phyloP scores from a whole-genome alignment of 2,113 vertebrate species.

The Bolborhynchus lineola region DNA sequence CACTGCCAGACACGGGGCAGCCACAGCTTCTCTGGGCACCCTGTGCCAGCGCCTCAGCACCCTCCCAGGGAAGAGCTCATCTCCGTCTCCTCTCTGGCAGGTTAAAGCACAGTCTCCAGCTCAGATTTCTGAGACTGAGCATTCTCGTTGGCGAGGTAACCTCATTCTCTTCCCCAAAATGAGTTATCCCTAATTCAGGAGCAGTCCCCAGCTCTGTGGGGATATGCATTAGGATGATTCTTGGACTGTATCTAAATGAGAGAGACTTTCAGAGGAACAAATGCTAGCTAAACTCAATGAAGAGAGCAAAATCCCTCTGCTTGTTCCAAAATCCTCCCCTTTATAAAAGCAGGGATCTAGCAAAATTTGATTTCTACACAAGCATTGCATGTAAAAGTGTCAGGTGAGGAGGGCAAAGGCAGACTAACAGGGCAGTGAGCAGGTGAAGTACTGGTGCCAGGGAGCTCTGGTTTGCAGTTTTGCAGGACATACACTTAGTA shows the following conservation, averaged over 20 bases:
- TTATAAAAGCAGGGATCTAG: not conserved
- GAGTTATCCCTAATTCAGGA: not conserved
- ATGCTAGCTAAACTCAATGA: not conserved
- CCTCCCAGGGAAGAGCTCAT: not conserved
- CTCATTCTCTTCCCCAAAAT: not conserved
- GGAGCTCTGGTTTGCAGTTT: not conserved
- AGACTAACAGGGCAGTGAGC: not conserved
- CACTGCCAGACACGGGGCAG: too few relatives aligned
- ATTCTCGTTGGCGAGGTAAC: not conserved
- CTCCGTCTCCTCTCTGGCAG: not conserved
- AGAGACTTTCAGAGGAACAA: not conserved
- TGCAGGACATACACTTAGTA: not conserved
- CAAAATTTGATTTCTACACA: not conserved
- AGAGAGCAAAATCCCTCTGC: not conserved
- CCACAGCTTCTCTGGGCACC: too few relatives aligned
- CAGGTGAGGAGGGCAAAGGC: not conserved
- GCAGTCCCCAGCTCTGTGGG: not conserved
- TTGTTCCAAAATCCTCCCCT: not conserved
- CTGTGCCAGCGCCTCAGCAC: not conserved
- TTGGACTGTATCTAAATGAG: not conserved
- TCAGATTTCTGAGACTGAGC: not conserved
- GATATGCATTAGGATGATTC: not conserved
- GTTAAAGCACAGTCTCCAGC: not conserved
- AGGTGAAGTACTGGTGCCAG: not conserved
- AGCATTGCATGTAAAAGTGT: not conserved